Conservation (phyloP, 2,888 invertebrate genomes). For the Epsilonema sp. region DNA sequence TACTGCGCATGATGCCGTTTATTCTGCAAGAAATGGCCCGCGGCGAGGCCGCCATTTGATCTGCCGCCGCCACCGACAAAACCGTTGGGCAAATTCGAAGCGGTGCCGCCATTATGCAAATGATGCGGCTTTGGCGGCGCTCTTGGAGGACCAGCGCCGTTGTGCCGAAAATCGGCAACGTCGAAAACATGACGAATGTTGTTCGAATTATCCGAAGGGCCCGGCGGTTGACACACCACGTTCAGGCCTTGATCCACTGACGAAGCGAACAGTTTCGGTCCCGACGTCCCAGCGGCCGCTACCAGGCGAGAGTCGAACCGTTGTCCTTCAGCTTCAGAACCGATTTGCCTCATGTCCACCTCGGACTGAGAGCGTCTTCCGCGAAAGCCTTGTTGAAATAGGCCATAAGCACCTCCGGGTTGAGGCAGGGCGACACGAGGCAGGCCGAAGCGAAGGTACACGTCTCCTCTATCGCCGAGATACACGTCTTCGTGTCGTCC, state of each 20-base stretch:
- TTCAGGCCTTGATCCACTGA: too few relatives aligned
- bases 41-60: not conserved
- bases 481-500: constrained; percentile 40
- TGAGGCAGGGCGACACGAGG: constrained; percentile 47
- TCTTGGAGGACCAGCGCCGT: not conserved
- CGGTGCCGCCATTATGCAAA: not conserved
- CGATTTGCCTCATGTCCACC: not conserved
- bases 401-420: too few relatives aligned
- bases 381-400: too few relatives aligned
- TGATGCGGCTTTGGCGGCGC: not conserved
- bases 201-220: too few relatives aligned
- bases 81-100: not conserved
- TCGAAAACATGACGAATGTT: not conserved
- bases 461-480: constrained; percentile 60
- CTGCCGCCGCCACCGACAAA: not conserved
- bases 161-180: not conserved
- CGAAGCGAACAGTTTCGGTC: too few relatives aligned
- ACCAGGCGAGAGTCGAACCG: too few relatives aligned
- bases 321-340: too few relatives aligned
- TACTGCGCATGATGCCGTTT: constrained; percentile 19
- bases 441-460: constrained; percentile 75
- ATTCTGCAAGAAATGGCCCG: constrained; percentile 7
- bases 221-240: too few relatives aligned
- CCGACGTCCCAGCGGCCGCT: too few relatives aligned
- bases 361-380: not conserved